Evolutionary conservation across 2,797 vertebrate genomes (phyloP).

Genomic region (Erithacus rubecula): DNA sequence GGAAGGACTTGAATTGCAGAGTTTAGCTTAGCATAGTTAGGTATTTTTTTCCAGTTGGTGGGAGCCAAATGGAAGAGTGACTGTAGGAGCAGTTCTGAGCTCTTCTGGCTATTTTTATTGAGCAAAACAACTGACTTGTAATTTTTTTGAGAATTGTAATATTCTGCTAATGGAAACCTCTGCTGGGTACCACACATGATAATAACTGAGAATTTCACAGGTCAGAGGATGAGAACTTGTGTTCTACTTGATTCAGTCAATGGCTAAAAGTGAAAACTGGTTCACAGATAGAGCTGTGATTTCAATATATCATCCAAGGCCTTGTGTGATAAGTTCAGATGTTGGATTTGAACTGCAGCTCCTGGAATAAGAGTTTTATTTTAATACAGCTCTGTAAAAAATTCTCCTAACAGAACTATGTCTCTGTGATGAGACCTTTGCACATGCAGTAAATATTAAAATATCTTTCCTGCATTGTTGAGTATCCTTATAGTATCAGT

Average conservation of each 20-base stretch:
- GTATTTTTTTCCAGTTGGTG: conserved; percentile 55
- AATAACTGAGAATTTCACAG: background rate
- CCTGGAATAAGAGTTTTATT: background rate
- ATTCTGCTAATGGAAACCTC: background rate
- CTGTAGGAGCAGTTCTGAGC: conserved; percentile 39
- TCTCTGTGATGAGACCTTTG: background rate
- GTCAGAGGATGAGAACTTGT: background rate
- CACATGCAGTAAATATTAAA: background rate
- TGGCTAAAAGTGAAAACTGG: background rate
- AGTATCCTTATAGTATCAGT: background rate
- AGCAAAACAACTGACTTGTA: background rate
- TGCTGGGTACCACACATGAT: background rate
- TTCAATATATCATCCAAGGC: background rate
- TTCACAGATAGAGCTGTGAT: background rate
- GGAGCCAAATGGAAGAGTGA: conserved; percentile 52
- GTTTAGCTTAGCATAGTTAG: conserved; percentile 46
- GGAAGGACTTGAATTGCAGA: conserved; percentile 41
- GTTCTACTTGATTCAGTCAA: background rate
- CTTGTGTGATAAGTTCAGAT: background rate
- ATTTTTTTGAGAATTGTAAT: background rate
- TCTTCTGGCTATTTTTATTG: background rate
- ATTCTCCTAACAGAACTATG: background rate
- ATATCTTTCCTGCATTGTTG: background rate
- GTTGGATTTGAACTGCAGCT: background rate
- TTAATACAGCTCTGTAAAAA: background rate